Evolutionary conservation across 2,888 invertebrate genomes (phyloP), one percentile per base, ranked within the genome.

Genomic region (Listrodromus nycthemerus): DNA sequence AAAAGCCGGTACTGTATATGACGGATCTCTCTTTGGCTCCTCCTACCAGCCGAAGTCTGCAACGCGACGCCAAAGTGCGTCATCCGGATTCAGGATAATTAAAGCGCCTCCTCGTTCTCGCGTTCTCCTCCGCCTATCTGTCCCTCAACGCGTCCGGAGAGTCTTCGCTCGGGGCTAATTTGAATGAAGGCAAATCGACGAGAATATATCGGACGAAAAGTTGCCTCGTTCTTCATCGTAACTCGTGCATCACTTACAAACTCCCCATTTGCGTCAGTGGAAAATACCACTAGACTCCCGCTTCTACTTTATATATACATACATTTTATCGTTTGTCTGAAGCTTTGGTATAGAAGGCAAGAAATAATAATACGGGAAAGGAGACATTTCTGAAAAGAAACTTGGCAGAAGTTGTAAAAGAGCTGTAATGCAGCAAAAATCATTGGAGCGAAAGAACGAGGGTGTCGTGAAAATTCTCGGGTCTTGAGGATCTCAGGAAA

Each of bases 21-120:
- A 70, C 41, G 52, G 63, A 70, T 74, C 45, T 70, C 63, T 21
- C 61, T 41, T 2, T 33, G 41, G 1, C 63, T 2, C 30, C 27
- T 30, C 27, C 16, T 2, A 3, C n/a, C 1, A 41, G 30, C 30
- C 16, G 45, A 48, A 63, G 73, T 74, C 45, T 45, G 48, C 65
- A 55, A 69, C 27, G 71, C 66, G 76, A 73, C 73, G 63, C 77
- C 73, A 77, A 74, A 84, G 69, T 84, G 77, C 83, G 80, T 80
- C 80, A 84, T 77, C 74, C 65, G 55, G 80, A 80, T 77, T 78
- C 50, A 24, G 55, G 55, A 84, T 80, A 84, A 84, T 84, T 84
- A 84, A 80, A 84, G 83, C 80, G 66, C 37, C 52, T 63, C 33
- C 45, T 65, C 65, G 33, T 10, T 77, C 61, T 45, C 52, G 30